A percentile compares a stretch with the other conserved stretches of the same genome.
phyloP scores from a whole-genome alignment of 2,888 invertebrate species.

The Pachliopta kotzebuea region DNA sequence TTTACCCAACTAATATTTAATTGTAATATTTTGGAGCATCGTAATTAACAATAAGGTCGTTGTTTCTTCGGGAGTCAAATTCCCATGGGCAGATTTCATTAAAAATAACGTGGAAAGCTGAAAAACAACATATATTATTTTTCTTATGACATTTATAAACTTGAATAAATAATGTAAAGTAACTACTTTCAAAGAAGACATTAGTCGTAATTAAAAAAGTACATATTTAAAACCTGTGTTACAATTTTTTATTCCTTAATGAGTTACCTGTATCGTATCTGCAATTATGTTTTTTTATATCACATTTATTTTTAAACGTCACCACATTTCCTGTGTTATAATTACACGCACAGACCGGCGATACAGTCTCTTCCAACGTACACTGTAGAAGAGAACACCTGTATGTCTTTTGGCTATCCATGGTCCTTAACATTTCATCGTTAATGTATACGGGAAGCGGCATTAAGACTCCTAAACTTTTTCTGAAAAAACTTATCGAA shows the following conservation, averaged over 20 bases:
- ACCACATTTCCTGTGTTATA: slow-evolving; percentile 44
- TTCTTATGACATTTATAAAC: neutral
- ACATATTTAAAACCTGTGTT: too few species aligned
- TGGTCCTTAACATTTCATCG: slow-evolving; percentile 25
- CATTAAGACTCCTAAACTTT: slow-evolving; percentile 27
- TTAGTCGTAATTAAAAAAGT: neutral
- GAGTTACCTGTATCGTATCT: slow-evolving; percentile 44
- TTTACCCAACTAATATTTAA: slow-evolving; percentile 14
- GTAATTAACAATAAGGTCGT: slow-evolving; percentile 34
- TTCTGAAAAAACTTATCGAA: slow-evolving; percentile 15
- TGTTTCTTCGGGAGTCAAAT: slow-evolving; percentile 38
- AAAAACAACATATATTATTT: slow-evolving; percentile 27
- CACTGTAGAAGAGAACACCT: slow-evolving; percentile 39
- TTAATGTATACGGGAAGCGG: slow-evolving; percentile 32
- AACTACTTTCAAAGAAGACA: neutral
- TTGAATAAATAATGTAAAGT: too few species aligned
- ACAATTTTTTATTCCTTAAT: too few species aligned
- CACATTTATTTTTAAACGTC: slow-evolving; percentile 43
- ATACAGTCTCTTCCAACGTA: slow-evolving; percentile 11
- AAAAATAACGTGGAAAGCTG: slow-evolving; percentile 43
- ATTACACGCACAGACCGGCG: slow-evolving; percentile 44
- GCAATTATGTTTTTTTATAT: slow-evolving; percentile 45
- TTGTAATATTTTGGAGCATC: slow-evolving; percentile 40
- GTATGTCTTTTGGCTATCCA: slow-evolving; percentile 34
- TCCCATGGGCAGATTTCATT: slow-evolving; percentile 48